A percentile compares a stretch with the other conserved stretches of the same genome.
Conservation (phyloP, 2,797 vertebrate genomes). For the Oreochromis mossambicus region DNA sequence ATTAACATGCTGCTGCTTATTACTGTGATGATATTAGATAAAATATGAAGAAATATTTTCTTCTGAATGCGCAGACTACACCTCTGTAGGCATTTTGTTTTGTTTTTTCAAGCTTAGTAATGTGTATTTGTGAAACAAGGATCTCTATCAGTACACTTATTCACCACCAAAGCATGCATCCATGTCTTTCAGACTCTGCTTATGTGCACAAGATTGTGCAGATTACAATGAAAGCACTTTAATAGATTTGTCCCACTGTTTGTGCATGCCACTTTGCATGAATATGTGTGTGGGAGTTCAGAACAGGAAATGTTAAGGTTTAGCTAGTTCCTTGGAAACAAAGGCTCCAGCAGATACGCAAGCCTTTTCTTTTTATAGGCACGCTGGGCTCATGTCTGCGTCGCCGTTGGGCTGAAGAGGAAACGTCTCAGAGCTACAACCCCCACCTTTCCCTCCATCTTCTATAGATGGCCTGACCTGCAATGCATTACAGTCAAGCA, state of each 20-base stretch:
- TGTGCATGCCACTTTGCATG: constrained; percentile 55
- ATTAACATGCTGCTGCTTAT: neutral
- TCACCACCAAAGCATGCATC: constrained; percentile 16
- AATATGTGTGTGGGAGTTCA: constrained; percentile 41
- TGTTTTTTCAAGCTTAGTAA: neutral
- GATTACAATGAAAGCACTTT: constrained; percentile 47
- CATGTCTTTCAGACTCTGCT: constrained; percentile 25
- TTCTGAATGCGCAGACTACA: neutral
- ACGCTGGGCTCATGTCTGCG: constrained; percentile 42
- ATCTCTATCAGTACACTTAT: neutral
- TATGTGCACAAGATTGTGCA: constrained; percentile 53
- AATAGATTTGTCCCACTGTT: constrained; percentile 17
- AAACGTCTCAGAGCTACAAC: constrained; percentile 60
- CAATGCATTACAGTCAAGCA: neutral
- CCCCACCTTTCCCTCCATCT: constrained; percentile 41
- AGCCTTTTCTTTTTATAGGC: constrained; percentile 67
- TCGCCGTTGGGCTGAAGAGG: constrained; percentile 63
- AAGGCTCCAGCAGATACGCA: constrained; percentile 56
- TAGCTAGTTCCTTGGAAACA: constrained; percentile 70
- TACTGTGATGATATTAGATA: neutral
- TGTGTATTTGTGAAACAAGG: neutral
- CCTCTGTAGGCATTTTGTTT: neutral
- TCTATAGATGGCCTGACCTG: constrained; percentile 20
- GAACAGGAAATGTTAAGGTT: constrained; percentile 72
- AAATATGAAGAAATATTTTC: neutral